These are phyloP conservation scores for Astropecten irregularis DNA, from an alignment of 53 echinoderm and acorn worm species.

Conservation along the genomic window DNA sequence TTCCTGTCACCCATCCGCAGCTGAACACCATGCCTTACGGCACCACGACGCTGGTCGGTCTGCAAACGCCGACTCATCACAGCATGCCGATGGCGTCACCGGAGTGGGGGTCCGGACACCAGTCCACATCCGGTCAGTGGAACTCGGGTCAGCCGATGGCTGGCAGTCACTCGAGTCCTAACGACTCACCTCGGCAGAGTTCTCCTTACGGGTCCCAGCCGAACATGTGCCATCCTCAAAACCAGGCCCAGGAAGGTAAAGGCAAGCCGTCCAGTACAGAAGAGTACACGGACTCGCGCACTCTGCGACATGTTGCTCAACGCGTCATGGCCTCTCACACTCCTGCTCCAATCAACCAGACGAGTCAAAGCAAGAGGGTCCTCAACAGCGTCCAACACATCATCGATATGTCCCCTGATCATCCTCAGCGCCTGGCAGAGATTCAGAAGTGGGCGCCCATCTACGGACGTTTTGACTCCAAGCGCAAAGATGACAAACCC, in stretches of 20 bases:
- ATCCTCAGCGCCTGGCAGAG: conserved; percentile 80
- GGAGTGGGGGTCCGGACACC: background rate
- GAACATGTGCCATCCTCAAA: background rate
- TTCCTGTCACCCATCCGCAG: background rate
- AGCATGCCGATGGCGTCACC: background rate
- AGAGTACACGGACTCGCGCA: conserved; percentile 7
- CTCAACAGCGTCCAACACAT: conserved; percentile 75
- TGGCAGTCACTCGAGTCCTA: conserved; percentile 2
- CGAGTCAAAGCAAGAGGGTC: conserved; percentile 52
- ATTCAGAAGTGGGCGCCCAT: conserved; percentile 95
- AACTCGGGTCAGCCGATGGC: conserved; percentile 10
- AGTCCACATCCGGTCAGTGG: conserved; percentile 20
- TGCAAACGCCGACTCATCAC: conserved; percentile 6
- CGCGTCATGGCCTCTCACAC: conserved; percentile 39
- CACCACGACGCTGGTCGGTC: conserved; percentile 15
- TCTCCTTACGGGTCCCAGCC: conserved; percentile 23
- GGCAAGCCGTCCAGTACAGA: background rate
- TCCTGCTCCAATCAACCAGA: conserved; percentile 14
- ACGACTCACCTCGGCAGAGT: background rate
- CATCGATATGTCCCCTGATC: conserved; percentile 79
- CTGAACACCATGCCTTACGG: conserved; percentile 27
- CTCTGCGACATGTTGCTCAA: conserved; percentile 23
- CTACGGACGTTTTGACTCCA: conserved; percentile 98
- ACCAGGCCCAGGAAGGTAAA: background rate
- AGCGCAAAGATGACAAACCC: conserved; percentile 92